Percentiles rank a stretch among this genome's conserved stretches.
These are phyloP conservation scores for Belonocnema kinseyi DNA, from an alignment of 1,140 invertebrate species.

Conservation along the genomic window DNA sequence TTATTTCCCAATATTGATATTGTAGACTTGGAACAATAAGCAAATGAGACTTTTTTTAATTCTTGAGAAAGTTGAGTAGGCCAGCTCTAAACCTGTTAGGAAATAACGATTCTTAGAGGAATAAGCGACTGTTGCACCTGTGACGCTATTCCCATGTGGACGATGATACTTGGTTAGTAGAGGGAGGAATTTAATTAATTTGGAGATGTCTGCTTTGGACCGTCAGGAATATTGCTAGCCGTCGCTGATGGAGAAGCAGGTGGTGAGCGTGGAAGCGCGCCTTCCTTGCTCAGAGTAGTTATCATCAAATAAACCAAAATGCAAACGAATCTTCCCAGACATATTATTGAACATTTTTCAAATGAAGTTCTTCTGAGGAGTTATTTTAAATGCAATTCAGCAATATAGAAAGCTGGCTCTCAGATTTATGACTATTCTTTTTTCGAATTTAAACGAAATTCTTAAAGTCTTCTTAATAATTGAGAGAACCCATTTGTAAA, in stretches of 20 bases:
- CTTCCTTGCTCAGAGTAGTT: neutral
- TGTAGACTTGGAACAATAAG: too few relatives aligned
- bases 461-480: neutral
- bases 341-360: neutral
- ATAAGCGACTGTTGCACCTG: slow-evolving; percentile 50
- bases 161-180: slow-evolving; percentile 42
- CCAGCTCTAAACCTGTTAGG: neutral
- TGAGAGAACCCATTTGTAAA: neutral
- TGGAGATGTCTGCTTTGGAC: slow-evolving; percentile 40
- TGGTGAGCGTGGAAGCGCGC: slow-evolving; percentile 7
- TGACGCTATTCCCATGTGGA: slow-evolving; percentile 42
- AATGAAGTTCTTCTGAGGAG: neutral
- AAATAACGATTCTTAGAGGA: slow-evolving; percentile 6
- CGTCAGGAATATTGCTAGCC: slow-evolving; percentile 16
- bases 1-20: too few relatives aligned
- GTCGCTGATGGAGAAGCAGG: slow-evolving; percentile 28
- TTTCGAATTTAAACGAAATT: neutral
- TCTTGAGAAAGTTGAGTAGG: too few relatives aligned
- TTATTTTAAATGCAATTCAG: neutral
- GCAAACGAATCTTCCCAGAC: neutral
- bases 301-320: slow-evolving; percentile 14
- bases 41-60: too few relatives aligned
- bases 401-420: neutral
- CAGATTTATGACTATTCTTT: neutral
- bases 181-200: slow-evolving; percentile 55